A percentile compares a stretch with the other conserved stretches of the same genome.
Conservation (phyloP, 2,888 invertebrate species). For the Acanthacorydalis orientalis region DNA sequence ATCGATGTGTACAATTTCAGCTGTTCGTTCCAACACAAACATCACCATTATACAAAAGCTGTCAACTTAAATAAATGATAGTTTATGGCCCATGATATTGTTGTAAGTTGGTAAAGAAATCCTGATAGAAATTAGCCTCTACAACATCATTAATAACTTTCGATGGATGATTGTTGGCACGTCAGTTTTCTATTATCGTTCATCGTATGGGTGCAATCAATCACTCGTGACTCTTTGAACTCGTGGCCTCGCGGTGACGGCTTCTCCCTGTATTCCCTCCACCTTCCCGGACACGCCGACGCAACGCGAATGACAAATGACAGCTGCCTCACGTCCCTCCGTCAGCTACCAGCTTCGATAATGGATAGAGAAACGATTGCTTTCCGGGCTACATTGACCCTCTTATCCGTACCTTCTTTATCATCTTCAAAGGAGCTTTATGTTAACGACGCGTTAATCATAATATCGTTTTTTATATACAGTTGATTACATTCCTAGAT, state of each 20-base stretch:
- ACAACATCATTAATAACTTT: conserved; percentile 25
- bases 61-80: conserved; percentile 3
- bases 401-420: too few species aligned
- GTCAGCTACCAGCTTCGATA: background rate
- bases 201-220: conserved; percentile 7
- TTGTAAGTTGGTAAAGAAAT: conserved; percentile 1
- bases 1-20: background rate
- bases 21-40: background rate
- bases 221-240: background rate
- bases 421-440: too few species aligned
- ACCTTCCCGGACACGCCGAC: background rate
- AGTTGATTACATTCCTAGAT: too few species aligned
- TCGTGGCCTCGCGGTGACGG: background rate
- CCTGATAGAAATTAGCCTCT: conserved; percentile 22
- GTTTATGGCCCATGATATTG: conserved; percentile 1
- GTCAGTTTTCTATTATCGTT: conserved; percentile 28
- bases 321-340: background rate
- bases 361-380: background rate
- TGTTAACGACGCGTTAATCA: too few species aligned
- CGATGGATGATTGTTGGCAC: conserved; percentile 26
- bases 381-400: too few species aligned
- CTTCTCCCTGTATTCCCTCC: background rate
- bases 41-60: conserved; percentile 1
- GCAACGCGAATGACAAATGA: background rate
- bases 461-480: too few species aligned